Base-by-base conservation (phyloP, 2,797 vertebrate species). In the Cossypha dichroa region DNA sequence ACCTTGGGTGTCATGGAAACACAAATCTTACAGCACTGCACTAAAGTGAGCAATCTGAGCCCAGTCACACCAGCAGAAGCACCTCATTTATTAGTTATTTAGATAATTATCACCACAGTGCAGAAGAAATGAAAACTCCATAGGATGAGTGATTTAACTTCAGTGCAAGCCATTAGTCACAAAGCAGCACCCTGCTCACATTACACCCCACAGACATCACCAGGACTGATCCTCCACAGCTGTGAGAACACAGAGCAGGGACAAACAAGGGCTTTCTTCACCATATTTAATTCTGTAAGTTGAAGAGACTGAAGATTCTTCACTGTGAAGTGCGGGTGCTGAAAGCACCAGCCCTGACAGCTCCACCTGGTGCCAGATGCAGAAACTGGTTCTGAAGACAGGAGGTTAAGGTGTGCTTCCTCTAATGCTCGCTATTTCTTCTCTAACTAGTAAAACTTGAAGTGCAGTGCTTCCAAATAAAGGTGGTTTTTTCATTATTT, bases 61-160 rank as follows among this genome's bases (percentile, higher is more conserved):
- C 41, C 58, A 92, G 69, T 63, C 80, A 68, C 84, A 58, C 52
- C 88, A 91, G 58, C n/a, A 87, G 88, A 87, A 93, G 63, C 15
- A 77, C 60, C 63, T 95, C 18, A 70, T 81, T 94, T 96, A 40
- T 91, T 93, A 82, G 63, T 85, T 87, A 82, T 70, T 85, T 92
- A 92, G 67, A 79, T 82, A 88, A 93, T 91, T 93, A 89, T 89
- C 84, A 89, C 63, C 58, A 63, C 49, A 60, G 56, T 67, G 60
- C 34, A 83, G 81, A 45, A 85, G 75, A 89, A 92, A 74, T 85
- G 26, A 68, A 91, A 96, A 90, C 45, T 93, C 51, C 46, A 33
- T 25, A 49, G 88, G 46, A 95, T 88, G 93, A 97, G 86, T 93
- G 94, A 88, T 93, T 94, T 94, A 90, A 93, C 68, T 93, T 85